A percentile compares a stretch with the other conserved stretches of the same genome.
phyloP scores from a whole-genome alignment of 1,140 invertebrate species.

The Scaptomyza montana region DNA sequence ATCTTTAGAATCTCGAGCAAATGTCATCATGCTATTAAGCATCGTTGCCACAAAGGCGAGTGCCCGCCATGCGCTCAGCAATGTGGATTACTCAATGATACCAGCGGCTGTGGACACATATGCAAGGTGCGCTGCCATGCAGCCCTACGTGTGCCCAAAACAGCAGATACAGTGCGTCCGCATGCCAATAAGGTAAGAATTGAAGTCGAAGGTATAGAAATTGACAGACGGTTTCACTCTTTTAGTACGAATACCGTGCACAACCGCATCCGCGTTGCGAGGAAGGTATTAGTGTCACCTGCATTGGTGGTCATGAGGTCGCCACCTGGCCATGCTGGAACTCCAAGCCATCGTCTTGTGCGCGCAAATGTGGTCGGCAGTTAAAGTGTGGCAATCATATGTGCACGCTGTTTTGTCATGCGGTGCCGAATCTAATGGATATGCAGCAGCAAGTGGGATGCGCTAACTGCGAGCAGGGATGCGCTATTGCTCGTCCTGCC shows the following conservation, averaged over 20 bases:
- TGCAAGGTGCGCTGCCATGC: constrained; percentile 92
- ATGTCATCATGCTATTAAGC: constrained; percentile 91
- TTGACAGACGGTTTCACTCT: neutral
- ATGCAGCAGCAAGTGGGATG: constrained; percentile 85
- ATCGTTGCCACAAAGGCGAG: constrained; percentile 93
- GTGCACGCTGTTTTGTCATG: constrained; percentile 90
- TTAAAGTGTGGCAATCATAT: constrained; percentile 90
- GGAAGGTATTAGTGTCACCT: constrained; percentile 89
- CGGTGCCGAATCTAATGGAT: constrained; percentile 84
- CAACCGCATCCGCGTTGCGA: constrained; percentile 89
- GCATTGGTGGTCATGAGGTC: constrained; percentile 93
- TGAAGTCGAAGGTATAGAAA: neutral
- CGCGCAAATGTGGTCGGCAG: constrained; percentile 83
- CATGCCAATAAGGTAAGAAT: constrained; percentile 45
- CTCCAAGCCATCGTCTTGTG: constrained; percentile 89
- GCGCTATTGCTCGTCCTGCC: constrained; percentile 87
- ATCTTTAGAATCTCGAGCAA: constrained; percentile 87
- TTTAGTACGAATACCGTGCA: constrained; percentile 86
- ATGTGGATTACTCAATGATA: constrained; percentile 86
- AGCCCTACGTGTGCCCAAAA: constrained; percentile 86
- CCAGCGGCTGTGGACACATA: constrained; percentile 89
- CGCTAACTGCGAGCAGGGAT: constrained; percentile 89
- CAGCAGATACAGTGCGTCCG: constrained; percentile 20
- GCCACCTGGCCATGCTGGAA: constrained; percentile 90
- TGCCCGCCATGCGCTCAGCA: constrained; percentile 93